These are phyloP conservation scores for Sturnus vulgaris DNA, from an alignment of 2,113 vertebrate genomes.

Conservation along the genomic window DNA sequence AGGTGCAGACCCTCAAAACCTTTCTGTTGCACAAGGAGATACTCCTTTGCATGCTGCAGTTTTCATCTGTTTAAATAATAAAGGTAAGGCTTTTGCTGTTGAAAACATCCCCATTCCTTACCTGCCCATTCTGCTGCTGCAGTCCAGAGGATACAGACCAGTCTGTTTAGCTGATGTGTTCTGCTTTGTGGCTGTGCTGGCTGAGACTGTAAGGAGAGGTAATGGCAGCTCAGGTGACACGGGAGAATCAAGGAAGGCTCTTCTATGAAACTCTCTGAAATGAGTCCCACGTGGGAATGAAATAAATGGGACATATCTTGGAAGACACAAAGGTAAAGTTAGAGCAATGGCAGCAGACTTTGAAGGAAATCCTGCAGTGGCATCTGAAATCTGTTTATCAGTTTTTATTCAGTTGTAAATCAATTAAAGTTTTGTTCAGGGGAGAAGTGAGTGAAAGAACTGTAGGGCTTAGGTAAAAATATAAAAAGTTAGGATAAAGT, in stretches of 20 bases:
- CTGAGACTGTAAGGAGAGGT: background rate
- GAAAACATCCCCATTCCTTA: background rate
- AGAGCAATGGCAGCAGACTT: background rate
- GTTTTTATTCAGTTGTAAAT: background rate
- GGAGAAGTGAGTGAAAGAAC: background rate
- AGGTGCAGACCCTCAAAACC: constrained; percentile 58
- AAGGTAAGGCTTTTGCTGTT: constrained; percentile 54
- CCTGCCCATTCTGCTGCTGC: background rate
- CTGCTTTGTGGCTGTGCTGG: background rate
- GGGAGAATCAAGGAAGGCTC: background rate
- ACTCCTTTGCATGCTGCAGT: constrained; percentile 79
- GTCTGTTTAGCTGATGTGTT: background rate
- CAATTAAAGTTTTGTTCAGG: background rate
- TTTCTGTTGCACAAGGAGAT: constrained; percentile 68
- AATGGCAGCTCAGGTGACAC: background rate
- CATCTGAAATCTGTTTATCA: background rate
- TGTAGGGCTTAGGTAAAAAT: background rate
- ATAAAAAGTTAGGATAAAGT: background rate
- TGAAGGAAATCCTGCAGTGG: background rate
- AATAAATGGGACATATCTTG: background rate
- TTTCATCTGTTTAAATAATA: constrained; percentile 69
- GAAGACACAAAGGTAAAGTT: background rate
- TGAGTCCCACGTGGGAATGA: background rate
- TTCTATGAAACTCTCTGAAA: background rate
- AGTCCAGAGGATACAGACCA: background rate